These are phyloP conservation scores for Eucidaris tribuloides DNA, from an alignment of 35 echinoderm and acorn worm species.

Conservation along the genomic window DNA sequence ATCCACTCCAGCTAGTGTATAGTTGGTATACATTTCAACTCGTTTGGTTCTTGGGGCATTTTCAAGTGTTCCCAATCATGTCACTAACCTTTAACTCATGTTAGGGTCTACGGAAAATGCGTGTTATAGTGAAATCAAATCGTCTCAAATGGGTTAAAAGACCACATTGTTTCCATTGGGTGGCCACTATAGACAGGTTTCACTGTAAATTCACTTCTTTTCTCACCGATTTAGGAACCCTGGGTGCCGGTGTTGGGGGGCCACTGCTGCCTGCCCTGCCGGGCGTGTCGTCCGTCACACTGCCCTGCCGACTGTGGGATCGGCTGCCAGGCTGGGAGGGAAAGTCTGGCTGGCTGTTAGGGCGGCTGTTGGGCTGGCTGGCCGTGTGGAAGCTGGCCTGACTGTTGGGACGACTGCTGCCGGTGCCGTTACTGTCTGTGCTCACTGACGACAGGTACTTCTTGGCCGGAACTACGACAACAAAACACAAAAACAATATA, in stretches of 20 bases:
- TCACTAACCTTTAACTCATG: no score
- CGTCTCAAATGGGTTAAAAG: no score
- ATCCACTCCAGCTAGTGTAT: no score
- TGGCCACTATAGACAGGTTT: no score
- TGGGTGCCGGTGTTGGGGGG: slow-evolving; percentile 60
- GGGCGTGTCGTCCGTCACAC: slow-evolving; percentile 27
- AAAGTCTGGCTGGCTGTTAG: slow-evolving; percentile 32
- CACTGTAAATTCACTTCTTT: no score
- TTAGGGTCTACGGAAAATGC: no score
- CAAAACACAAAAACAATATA: neutral
- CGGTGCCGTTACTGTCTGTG: slow-evolving; percentile 33
- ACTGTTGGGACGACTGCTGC: slow-evolving; percentile 18
- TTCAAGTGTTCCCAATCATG: no score
- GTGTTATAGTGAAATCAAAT: no score
- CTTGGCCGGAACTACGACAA: slow-evolving; percentile 47
- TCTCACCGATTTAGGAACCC: slow-evolving; percentile 24
- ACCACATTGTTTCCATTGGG: no score
- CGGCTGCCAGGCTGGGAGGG: slow-evolving; percentile 1
- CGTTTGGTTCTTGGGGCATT: no score
- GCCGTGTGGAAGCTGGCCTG: slow-evolving; percentile 25
- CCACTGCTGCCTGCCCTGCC: neutral
- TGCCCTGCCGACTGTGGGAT: slow-evolving; percentile 39
- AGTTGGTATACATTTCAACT: no score
- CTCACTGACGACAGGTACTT: slow-evolving; percentile 40
- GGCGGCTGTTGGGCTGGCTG: slow-evolving; percentile 51